Evolutionary conservation across 2,113 vertebrate species (phyloP), one percentile per base, ranked within the genome.

Genomic region (Poeciliopsis occidentalis): DNA sequence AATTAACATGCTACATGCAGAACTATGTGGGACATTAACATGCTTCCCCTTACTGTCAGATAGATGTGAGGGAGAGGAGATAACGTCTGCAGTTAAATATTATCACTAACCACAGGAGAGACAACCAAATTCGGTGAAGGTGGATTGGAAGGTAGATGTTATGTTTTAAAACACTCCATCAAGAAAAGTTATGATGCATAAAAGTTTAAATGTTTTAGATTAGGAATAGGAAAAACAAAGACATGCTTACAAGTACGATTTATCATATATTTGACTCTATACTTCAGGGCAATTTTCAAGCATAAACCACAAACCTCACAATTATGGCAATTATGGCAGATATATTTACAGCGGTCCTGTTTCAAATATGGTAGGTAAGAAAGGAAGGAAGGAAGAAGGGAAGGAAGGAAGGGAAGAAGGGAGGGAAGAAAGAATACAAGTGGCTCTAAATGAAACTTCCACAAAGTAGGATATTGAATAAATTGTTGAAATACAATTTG

Each of bases 31-130:
- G 71, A 84, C 85, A 89, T 87, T 85, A 86, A 82, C 71, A 84
- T 83, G 84, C 83, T 85, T 75, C 75, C 78, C 64, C 67, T 76
- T 76, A 64, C 82, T 66, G 71, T 70, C 39, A 41, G 67, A 71
- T 67, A 71, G 86, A 76, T 26, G 86, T 65, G 13, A 83, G 79
- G 41, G 66, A 75, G 37, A 73, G 69, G 41, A 89, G 92, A 94
- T 92, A 92, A 92, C 88, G 83, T 88, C 89, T 83, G 81, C 79
- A 74, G 84, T 93, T 92, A 91, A 91, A 93, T 93, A 91, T 93
- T 92, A 92, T 93, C 88, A 73, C 76, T 61, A 71, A 83, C 87
- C 87, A 86, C 87, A 89, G 76, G 87, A 89, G 87, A 89, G 85
- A 64, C 37, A 78, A 69, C 62, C 69, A 67, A 69, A 75, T 87